Evolutionary conservation across 2,113 vertebrate species (phyloP).

Genomic region (Corapipo altera): DNA sequence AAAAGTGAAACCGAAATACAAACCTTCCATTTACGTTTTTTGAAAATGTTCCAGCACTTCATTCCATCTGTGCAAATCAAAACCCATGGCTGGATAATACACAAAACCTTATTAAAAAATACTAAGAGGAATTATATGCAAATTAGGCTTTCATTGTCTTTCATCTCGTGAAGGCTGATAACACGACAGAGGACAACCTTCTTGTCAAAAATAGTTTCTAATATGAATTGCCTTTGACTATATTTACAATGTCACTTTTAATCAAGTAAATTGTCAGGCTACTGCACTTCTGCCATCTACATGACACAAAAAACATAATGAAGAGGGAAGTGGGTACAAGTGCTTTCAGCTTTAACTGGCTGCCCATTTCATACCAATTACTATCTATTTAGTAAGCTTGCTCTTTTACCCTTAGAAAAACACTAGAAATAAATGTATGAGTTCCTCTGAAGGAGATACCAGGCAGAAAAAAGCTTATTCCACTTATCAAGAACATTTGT

Average conservation of each 20-base stretch:
- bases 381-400: neutral
- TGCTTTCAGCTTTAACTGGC: conserved; percentile 19
- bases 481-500: conserved; percentile 24
- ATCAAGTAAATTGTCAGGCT: conserved; percentile 54
- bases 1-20: neutral
- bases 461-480: conserved; percentile 8
- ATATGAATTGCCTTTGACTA: conserved; percentile 59
- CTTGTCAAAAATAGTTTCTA: conserved; percentile 40
- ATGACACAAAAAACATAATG: neutral
- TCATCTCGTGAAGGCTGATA: conserved; percentile 37
- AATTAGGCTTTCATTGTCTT: conserved; percentile 43
- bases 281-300: neutral
- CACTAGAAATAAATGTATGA: neutral
- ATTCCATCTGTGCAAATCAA: conserved; percentile 22
- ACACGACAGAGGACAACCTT: conserved; percentile 37
- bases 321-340: neutral
- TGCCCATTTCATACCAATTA: conserved; percentile 39
- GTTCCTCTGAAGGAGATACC: neutral
- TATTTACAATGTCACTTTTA: conserved; percentile 66
- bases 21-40: neutral
- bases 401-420: neutral
- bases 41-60: neutral
- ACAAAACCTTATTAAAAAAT: conserved; percentile 42
- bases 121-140: conserved; percentile 47
- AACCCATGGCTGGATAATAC: neutral